These are phyloP conservation scores for Callipepla squamata DNA, from an alignment of 2,113 vertebrate genomes.

Conservation along the genomic window DNA sequence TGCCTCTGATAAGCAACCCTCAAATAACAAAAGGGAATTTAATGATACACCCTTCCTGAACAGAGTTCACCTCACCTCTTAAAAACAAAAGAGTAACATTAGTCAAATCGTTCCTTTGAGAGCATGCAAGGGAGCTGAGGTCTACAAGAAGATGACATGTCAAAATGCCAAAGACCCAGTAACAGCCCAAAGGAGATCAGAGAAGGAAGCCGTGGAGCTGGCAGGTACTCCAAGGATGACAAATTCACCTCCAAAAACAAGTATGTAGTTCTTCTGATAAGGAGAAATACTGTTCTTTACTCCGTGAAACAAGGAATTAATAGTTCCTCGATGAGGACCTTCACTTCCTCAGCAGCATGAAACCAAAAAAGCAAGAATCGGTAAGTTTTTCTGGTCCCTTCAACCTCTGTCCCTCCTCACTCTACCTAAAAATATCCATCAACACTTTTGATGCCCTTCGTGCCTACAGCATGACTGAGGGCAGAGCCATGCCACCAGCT, in stretches of 20 bases:
- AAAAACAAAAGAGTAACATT: background rate
- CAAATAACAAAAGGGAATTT: background rate
- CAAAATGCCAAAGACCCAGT: background rate
- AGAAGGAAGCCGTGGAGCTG: background rate
- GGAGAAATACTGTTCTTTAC: background rate
- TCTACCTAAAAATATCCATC: slow-evolving; percentile 25
- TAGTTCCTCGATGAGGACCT: background rate
- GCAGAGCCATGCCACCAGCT: background rate
- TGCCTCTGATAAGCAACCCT: background rate
- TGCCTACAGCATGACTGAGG: background rate
- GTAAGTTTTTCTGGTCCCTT: background rate
- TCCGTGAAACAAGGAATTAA: background rate
- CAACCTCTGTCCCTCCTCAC: background rate
- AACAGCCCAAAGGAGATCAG: background rate
- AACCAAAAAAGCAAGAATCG: background rate
- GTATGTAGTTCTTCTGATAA: background rate
- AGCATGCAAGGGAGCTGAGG: background rate
- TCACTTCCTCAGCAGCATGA: background rate
- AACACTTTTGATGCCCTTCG: background rate
- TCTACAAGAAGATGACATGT: background rate
- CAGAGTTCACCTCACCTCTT: background rate
- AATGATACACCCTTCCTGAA: background rate
- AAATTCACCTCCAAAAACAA: background rate
- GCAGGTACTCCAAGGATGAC: background rate
- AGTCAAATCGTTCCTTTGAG: background rate